Evolutionary conservation across 2,797 vertebrate species (phyloP).

Genomic region (Gobio occitaniae): DNA sequence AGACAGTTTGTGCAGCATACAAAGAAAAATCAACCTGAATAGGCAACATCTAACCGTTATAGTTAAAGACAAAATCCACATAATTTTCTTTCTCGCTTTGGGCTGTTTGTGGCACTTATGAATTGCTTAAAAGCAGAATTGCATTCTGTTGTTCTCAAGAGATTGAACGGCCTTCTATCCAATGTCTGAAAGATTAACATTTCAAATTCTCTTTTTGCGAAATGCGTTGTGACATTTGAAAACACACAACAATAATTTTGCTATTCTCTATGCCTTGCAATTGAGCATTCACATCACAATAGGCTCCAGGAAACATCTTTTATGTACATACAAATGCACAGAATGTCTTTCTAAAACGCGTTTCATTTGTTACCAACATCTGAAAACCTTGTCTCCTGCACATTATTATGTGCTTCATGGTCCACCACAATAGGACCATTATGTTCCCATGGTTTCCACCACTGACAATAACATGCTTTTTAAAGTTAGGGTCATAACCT

Average conservation of each 20-base stretch:
- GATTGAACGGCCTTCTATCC: constrained; percentile 8
- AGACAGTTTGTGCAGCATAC: background rate
- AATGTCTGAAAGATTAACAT: constrained; percentile 5
- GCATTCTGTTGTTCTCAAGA: constrained; percentile 5
- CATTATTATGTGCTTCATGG: constrained; percentile 5
- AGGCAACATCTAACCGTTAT: background rate
- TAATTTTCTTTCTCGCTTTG: background rate
- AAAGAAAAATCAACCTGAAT: constrained; percentile 15
- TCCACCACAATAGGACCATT: background rate
- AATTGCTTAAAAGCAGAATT: background rate
- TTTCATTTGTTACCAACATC: constrained; percentile 15
- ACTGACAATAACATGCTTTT: background rate
- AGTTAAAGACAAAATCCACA: background rate
- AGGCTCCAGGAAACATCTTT: background rate
- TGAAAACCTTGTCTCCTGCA: background rate
- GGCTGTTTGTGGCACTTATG: constrained; percentile 17
- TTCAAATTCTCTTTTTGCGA: constrained; percentile 13
- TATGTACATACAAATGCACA: constrained; percentile 7
- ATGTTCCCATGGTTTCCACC: constrained; percentile 25
- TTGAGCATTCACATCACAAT: background rate
- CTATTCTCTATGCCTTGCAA: background rate
- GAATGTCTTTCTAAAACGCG: background rate
- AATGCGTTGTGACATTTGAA: constrained; percentile 27
- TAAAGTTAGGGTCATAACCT: constrained; percentile 6
- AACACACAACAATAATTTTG: constrained; percentile 13